Conservation (phyloP, 2,113 vertebrate species). For the Chrysochloris asiatica region DNA sequence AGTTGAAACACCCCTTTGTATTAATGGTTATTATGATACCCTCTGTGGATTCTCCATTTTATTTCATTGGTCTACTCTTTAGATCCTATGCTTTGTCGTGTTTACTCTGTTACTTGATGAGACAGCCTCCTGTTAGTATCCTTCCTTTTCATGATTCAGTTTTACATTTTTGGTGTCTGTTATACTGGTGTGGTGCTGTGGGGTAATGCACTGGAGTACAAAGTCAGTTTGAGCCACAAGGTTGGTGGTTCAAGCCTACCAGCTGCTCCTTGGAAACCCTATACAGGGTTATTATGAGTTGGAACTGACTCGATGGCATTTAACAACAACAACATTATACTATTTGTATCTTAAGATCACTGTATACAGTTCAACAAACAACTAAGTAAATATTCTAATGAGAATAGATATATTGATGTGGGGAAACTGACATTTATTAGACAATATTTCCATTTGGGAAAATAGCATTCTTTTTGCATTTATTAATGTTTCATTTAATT, state of each 20-base stretch:
- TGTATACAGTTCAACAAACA: background rate
- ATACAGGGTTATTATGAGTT: too few relatives aligned
- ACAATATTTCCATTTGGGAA: background rate
- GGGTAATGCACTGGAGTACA: too few relatives aligned
- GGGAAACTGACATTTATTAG: background rate
- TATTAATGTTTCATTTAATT: background rate
- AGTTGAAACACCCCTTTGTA: background rate
- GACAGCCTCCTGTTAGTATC: background rate
- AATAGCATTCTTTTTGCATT: background rate
- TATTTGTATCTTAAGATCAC: background rate
- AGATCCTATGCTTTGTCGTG: background rate
- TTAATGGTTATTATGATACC: background rate
- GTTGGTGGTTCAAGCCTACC: too few relatives aligned
- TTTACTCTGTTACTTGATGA: background rate
- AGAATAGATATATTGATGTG: background rate
- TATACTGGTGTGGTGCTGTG: too few relatives aligned
- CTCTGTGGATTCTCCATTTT: background rate
- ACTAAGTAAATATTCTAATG: background rate
- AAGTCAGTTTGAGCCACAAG: too few relatives aligned
- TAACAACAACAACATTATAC: too few relatives aligned
- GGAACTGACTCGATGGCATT: too few relatives aligned
- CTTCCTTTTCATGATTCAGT: background rate
- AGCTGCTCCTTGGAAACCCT: too few relatives aligned
- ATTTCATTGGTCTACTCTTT: background rate
- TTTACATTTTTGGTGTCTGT: background rate